A percentile compares a stretch with the other conserved stretches of the same genome.
These are phyloP conservation scores for Oxygymnocypris stewartii DNA, from an alignment of 2,113 vertebrate genomes.

Conservation along the genomic window DNA sequence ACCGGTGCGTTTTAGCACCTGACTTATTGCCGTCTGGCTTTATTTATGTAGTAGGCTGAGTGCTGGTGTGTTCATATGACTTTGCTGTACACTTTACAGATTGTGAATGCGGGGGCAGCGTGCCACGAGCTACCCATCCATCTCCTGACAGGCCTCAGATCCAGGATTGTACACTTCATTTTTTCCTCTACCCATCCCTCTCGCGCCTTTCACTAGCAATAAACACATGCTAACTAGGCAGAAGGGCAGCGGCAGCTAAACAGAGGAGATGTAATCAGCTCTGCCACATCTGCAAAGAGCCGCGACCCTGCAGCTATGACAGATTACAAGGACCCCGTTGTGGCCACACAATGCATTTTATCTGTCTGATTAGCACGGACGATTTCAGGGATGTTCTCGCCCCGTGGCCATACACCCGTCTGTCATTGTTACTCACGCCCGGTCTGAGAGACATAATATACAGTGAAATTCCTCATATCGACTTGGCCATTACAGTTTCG, in stretches of 20 bases:
- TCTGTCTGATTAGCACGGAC: slow-evolving; percentile 46
- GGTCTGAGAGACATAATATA: slow-evolving; percentile 43
- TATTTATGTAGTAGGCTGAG: slow-evolving; percentile 47
- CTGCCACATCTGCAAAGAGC: slow-evolving; percentile 46
- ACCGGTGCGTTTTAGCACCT: neutral
- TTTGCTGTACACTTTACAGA: slow-evolving; percentile 48
- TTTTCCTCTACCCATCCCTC: slow-evolving; percentile 14
- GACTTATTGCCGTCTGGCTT: slow-evolving; percentile 35
- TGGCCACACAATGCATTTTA: slow-evolving; percentile 37
- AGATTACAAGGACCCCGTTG: slow-evolving; percentile 27
- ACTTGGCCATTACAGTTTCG: slow-evolving; percentile 52
- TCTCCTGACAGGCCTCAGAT: slow-evolving; percentile 49
- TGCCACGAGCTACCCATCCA: slow-evolving; percentile 48
- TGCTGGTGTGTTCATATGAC: slow-evolving; percentile 42
- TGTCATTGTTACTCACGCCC: slow-evolving; percentile 47
- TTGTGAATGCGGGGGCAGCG: slow-evolving; percentile 46
- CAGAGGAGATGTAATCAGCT: slow-evolving; percentile 40
- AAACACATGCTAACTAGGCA: slow-evolving; percentile 41
- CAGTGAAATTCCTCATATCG: slow-evolving; percentile 48
- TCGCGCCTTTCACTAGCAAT: slow-evolving; percentile 41
- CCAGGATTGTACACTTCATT: slow-evolving; percentile 33
- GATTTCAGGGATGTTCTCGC: slow-evolving; percentile 47
- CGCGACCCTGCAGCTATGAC: slow-evolving; percentile 38
- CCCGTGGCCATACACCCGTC: slow-evolving; percentile 47
- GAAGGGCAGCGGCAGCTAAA: slow-evolving; percentile 35